Conservation (phyloP, 2,113 vertebrate species). For the Chaetura pelagica region DNA sequence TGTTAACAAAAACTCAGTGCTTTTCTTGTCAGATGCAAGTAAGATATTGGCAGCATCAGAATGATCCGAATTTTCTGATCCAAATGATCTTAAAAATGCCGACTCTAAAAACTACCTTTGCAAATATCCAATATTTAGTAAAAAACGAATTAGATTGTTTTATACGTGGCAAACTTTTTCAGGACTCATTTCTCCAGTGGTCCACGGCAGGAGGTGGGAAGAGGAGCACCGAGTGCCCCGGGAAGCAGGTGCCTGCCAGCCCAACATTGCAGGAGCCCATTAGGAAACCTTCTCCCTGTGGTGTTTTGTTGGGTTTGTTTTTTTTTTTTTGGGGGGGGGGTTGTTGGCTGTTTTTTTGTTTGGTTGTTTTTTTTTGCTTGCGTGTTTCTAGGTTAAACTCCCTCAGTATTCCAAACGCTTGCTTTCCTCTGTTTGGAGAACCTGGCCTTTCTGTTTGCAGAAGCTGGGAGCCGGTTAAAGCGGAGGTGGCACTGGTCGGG, state of each 20-base stretch:
- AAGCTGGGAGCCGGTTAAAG: neutral
- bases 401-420: neutral
- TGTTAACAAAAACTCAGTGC: neutral
- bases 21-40: neutral
- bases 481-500: neutral
- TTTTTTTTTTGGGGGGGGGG: too few relatives aligned
- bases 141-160: neutral
- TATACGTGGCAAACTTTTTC: neutral
- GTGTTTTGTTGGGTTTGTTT: neutral
- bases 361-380: neutral
- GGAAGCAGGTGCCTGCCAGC: slow-evolving; percentile 3
- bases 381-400: neutral
- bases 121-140: neutral
- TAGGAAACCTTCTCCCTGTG: neutral
- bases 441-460: neutral
- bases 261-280: neutral
- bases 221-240: fast-evolving
- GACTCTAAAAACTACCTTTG: neutral
- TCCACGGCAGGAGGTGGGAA: fast-evolving
- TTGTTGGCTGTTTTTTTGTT: neutral
- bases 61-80: neutral
- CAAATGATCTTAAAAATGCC: neutral
- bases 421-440: neutral
- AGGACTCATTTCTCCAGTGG: neutral
- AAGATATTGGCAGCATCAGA: neutral